Conservation (phyloP, 2,113 vertebrate species). For the Rissa tridactyla region DNA sequence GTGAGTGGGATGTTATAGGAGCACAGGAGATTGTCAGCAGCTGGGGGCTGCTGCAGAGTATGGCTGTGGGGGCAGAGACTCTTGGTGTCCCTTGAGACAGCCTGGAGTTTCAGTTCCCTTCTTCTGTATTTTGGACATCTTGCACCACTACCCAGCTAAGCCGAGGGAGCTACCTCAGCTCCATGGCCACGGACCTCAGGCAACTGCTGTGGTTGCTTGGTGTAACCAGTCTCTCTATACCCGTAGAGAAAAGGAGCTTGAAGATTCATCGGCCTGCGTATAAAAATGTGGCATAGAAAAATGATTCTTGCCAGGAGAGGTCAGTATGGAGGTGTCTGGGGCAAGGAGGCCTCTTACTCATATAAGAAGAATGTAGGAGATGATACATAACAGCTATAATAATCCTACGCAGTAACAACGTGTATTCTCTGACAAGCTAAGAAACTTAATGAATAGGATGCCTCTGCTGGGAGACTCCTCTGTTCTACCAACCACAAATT, state of each 20-base stretch:
- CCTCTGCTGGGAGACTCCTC: not conserved
- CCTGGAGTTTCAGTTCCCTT: not conserved
- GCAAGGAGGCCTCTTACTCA: not conserved
- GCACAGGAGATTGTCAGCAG: not conserved
- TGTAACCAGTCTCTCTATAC: not conserved
- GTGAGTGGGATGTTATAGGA: not conserved
- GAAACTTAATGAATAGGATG: not conserved
- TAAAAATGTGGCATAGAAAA: not conserved
- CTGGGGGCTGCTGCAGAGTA: not conserved
- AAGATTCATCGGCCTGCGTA: not conserved
- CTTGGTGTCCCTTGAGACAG: not conserved
- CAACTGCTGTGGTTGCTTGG: not conserved
- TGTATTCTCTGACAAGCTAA: not conserved
- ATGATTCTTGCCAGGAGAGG: not conserved
- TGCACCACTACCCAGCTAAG: not conserved
- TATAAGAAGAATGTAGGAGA: not conserved
- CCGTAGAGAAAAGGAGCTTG: not conserved
- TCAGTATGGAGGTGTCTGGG: not conserved
- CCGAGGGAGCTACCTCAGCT: not conserved
- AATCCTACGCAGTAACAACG: not conserved
- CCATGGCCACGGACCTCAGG: not conserved
- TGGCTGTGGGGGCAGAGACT: not conserved
- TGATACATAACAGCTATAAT: not conserved
- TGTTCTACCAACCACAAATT: not conserved
- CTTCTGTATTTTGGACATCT: not conserved